Base-by-base conservation (phyloP, 2,888 invertebrate genomes). In the Ashinkailepas kermadecensis region DNA sequence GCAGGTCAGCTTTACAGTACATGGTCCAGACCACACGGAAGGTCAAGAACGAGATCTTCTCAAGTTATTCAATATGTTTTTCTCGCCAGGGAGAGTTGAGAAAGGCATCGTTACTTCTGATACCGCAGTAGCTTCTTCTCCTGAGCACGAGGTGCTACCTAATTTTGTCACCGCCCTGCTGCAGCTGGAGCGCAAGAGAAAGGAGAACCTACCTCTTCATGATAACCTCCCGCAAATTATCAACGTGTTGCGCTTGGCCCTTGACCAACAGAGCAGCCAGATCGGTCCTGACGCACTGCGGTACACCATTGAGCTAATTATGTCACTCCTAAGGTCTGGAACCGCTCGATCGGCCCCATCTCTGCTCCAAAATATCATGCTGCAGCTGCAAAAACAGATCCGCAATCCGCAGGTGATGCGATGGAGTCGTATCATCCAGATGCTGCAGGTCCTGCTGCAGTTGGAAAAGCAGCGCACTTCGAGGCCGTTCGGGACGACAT, bases 401-500 rank as follows among this genome's bases (percentile, higher is more conserved):
- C n/a, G n/a, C 25, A 11, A 13, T 11, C 25, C 25, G 67, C 25
- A n/a, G 25, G 9, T 25, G 25, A 13, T 11, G n/a, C 11, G 12
- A 13, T 25, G 25, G 25, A 11, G 25, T 13, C 25, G 25, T 25
- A 25, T 67, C n/a, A n/a, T 67, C 7, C n/a, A 12, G 12, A 10
- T 67, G 67, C 67, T 67, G 67, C n/a, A 67, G 67, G 25, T n/a
- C 13, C 67, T 67, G 25, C 67, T 67, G 67, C 18, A 11, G 67
- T 10, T 11, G 23, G 13, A 25, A 39, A 4, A 39, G 39, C 39
- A 39, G 39, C 39, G 39, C 39, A 39, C 39, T 39, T 39, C 39
- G 39, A 39, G 39, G 39, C 39, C 39, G 39, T 39, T 39, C 39
- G 39, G 39, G 39, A 39, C 39, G 39, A 39, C 39, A 39, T 1